Evolutionary conservation across 1,140 invertebrate species (phyloP).

Genomic region (Drosophila lacertosa): DNA sequence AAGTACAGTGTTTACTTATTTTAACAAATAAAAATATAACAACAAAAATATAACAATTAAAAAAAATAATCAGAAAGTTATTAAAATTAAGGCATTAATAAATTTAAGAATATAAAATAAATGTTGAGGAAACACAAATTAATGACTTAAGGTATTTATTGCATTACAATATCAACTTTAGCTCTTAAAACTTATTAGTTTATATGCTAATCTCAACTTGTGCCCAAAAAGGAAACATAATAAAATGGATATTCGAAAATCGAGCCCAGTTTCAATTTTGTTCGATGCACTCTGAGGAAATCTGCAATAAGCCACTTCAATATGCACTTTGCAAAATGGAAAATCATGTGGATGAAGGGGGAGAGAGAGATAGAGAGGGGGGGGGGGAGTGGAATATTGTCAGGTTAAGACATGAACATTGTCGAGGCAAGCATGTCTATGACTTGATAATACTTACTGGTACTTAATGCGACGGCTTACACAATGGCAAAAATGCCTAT

Average conservation of each 20-base stretch:
- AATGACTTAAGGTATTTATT: no score
- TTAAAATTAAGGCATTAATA: no score
- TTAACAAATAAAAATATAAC: neutral
- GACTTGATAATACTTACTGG: conserved; percentile 46
- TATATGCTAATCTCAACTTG: neutral
- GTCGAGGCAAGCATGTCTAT: conserved; percentile 21
- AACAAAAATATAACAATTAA: neutral
- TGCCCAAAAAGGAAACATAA: neutral
- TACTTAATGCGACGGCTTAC: conserved; percentile 44
- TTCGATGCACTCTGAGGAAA: conserved; percentile 8
- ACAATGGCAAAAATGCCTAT: conserved; percentile 58
- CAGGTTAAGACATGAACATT: conserved; percentile 16
- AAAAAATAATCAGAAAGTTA: no score
- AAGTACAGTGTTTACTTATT: neutral
- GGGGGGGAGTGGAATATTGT: neutral
- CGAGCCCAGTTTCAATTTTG: conserved; percentile 14
- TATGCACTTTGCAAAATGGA: conserved; percentile 29
- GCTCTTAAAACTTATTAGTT: no score
- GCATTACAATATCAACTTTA: no score
- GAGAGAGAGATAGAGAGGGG: neutral
- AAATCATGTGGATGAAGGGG: neutral
- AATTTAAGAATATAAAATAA: no score
- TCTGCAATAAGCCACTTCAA: conserved; percentile 21
- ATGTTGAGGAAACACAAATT: no score
- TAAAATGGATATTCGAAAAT: conserved; percentile 3